Conservation (phyloP, 2,113 vertebrate genomes). For the Corythaixoides concolor region DNA sequence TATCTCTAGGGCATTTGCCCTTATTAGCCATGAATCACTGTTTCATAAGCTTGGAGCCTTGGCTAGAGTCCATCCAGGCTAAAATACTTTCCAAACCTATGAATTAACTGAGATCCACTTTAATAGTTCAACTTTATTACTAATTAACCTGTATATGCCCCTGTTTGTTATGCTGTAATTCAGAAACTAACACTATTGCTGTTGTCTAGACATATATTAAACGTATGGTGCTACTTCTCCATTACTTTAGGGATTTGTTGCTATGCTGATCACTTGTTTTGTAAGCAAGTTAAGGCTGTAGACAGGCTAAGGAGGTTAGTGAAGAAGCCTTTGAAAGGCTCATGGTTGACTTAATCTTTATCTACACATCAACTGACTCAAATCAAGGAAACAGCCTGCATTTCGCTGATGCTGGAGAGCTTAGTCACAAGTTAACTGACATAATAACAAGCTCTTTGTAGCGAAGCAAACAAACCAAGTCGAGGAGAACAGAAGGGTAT, state of each 20-base stretch:
- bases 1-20: slow-evolving; percentile 76
- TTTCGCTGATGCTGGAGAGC: neutral
- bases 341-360: neutral
- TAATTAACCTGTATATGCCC: slow-evolving; percentile 71
- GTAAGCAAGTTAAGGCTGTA: neutral
- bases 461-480: neutral
- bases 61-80: slow-evolving; percentile 68
- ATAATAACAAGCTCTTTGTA: neutral
- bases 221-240: neutral
- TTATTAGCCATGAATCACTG: slow-evolving; percentile 74
- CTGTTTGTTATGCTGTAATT: slow-evolving; percentile 32
- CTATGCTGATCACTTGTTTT: neutral
- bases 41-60: slow-evolving; percentile 74
- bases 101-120: slow-evolving; percentile 68
- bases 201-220: neutral
- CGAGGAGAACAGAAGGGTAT: neutral
- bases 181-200: slow-evolving; percentile 26
- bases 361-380: neutral
- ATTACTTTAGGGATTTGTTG: neutral
- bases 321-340: neutral
- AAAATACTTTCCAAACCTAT: slow-evolving; percentile 71
- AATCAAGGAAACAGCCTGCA: neutral
- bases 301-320: neutral
- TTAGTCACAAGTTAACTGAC: neutral
- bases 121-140: slow-evolving; percentile 73